Percentiles rank a stretch among this genome's conserved stretches.
These are phyloP conservation scores for Drosophila parthenogenetica DNA, from an alignment of 2,888 invertebrate genomes.

Conservation along the genomic window DNA sequence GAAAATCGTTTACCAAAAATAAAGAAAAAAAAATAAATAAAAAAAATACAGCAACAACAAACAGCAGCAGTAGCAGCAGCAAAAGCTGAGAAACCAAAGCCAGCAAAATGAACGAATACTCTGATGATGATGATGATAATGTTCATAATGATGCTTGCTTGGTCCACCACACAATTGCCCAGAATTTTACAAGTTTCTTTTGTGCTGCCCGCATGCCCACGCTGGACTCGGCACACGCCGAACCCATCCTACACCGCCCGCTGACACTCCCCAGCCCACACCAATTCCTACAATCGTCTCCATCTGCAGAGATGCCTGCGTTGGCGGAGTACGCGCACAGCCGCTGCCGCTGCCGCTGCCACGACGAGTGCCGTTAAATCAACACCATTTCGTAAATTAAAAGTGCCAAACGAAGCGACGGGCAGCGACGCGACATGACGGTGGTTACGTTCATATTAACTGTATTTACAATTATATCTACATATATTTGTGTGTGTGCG, in stretches of 20 bases:
- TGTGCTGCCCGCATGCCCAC: conserved; percentile 36
- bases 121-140: conserved; percentile 18
- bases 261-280: neutral
- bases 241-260: neutral
- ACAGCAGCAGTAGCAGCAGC: conserved; percentile 17
- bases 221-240: conserved; percentile 18
- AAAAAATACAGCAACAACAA: conserved; percentile 24
- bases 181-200: conserved; percentile 65
- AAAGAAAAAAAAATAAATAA: conserved; percentile 19
- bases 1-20: conserved; percentile 68
- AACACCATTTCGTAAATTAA: conserved; percentile 83
- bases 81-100: conserved; percentile 41
- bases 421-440: conserved; percentile 33
- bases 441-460: conserved; percentile 66
- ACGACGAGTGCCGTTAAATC: conserved; percentile 72
- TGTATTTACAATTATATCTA: conserved; percentile 74
- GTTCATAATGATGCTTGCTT: conserved; percentile 43
- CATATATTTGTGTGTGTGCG: conserved; percentile 10
- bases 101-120: conserved; percentile 35
- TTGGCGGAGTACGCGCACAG: conserved; percentile 26
- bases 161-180: conserved; percentile 67
- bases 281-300: neutral
- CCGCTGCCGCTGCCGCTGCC: conserved; percentile 30
- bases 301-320: conserved; percentile 21
- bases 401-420: conserved; percentile 70